These are phyloP conservation scores for Achroia grisella DNA, from an alignment of 1,140 invertebrate species.

Conservation along the genomic window DNA sequence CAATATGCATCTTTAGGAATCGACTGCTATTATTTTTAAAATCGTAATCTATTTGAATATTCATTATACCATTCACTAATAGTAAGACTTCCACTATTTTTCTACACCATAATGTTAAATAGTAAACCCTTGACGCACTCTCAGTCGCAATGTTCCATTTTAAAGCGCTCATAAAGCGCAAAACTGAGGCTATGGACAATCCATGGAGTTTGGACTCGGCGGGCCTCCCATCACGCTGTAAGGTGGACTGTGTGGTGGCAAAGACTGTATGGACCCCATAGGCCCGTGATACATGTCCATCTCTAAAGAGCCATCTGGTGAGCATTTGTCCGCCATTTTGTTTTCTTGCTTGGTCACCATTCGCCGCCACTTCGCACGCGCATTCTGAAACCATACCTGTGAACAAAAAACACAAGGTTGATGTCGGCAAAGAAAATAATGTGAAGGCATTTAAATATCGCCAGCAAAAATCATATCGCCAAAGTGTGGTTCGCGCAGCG, in stretches of 20 bases:
- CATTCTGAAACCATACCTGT: constrained; percentile 99
- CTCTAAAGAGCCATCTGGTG: constrained; percentile 74
- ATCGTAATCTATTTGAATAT: no score
- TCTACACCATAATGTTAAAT: constrained; percentile 19
- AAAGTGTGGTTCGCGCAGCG: constrained; percentile 17
- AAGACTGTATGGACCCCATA: constrained; percentile 69
- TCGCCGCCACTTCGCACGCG: constrained; percentile 96
- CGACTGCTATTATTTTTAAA: no score
- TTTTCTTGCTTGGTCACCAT: constrained; percentile 91
- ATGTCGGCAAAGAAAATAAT: constrained; percentile 31
- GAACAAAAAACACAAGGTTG: constrained; percentile 60
- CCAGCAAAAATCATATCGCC: constrained; percentile 33
- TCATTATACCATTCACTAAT: no score
- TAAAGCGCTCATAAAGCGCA: constrained; percentile 61
- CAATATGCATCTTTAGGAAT: no score
- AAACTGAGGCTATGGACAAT: constrained; percentile 66
- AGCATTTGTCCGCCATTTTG: constrained; percentile 79
- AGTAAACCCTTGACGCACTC: constrained; percentile 16
- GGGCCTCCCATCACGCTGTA: constrained; percentile 67
- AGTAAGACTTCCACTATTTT: constrained; percentile 2
- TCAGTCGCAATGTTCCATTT: constrained; percentile 27
- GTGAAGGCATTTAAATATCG: constrained; percentile 34
- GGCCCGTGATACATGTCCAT: constrained; percentile 75
- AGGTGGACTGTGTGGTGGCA: constrained; percentile 65
- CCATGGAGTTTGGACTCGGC: constrained; percentile 66